phyloP scores from a whole-genome alignment of 2,888 invertebrate species.

The Aproaerema taeniolella region DNA sequence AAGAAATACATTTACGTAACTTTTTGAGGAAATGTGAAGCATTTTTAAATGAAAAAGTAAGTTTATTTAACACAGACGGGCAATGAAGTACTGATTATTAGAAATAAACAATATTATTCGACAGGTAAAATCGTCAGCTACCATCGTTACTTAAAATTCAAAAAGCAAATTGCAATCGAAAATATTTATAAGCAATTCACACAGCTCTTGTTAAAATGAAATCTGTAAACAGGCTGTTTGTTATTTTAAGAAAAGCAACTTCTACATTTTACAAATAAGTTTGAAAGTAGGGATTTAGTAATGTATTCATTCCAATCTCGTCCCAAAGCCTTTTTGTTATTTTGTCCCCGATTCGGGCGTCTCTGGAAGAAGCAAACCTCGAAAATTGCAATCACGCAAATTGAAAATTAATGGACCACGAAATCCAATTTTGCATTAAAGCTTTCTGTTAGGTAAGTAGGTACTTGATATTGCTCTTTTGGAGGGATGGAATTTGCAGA shows the following conservation, averaged over 20 bases:
- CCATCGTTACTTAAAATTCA: no score
- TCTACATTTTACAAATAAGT: constrained; percentile 14
- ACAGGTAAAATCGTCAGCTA: no score
- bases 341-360: constrained; percentile 58
- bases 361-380: constrained; percentile 67
- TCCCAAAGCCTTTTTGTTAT: constrained; percentile 62
- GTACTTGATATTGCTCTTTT: constrained; percentile 36
- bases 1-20: no score
- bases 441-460: constrained; percentile 57
- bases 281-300: constrained; percentile 32
- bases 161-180: no score
- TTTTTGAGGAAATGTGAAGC: no score
- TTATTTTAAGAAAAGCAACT: not conserved
- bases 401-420: constrained; percentile 75
- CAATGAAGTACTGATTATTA: no score
- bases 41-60: no score
- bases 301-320: constrained; percentile 60
- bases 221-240: no score
- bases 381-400: constrained; percentile 75
- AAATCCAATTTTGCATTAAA: constrained; percentile 74
- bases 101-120: no score
- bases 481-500: constrained; percentile 10
- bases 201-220: no score
- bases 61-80: no score
- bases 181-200: no score